A percentile compares a stretch with the other conserved stretches of the same genome.
phyloP scores from a whole-genome alignment of 2,113 vertebrate species.

The Haemorhous mexicanus region DNA sequence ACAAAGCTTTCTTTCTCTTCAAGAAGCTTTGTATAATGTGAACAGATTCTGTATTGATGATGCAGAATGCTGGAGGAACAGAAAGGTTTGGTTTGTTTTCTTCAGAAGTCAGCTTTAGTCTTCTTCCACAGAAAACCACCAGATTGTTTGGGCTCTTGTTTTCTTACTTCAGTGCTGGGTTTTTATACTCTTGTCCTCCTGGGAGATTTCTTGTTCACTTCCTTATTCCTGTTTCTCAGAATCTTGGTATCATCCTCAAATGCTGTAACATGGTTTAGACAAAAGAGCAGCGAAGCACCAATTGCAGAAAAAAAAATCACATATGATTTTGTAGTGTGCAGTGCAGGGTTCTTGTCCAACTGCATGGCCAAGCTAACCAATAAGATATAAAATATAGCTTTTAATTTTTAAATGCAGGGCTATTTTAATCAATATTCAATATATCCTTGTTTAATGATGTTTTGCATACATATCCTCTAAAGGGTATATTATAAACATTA shows the following conservation, averaged over 20 bases:
- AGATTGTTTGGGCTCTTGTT: background rate
- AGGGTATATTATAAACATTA: background rate
- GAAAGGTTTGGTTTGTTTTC: background rate
- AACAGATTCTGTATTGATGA: background rate
- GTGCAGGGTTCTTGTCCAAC: background rate
- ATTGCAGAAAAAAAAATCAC: background rate
- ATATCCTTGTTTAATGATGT: background rate
- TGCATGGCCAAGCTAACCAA: background rate
- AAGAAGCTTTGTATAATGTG: background rate
- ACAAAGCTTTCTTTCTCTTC: background rate
- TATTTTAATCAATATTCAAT: background rate
- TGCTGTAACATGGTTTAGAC: background rate
- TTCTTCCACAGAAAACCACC: background rate
- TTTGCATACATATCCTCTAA: background rate
- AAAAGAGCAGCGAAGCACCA: background rate
- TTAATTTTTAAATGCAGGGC: background rate
- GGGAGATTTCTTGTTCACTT: background rate
- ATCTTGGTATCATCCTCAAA: background rate
- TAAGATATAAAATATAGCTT: background rate
- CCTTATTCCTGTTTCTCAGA: background rate
- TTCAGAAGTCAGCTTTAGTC: background rate
- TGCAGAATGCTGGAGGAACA: background rate
- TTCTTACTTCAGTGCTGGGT: background rate
- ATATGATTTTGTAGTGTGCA: background rate
- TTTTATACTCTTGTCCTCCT: background rate